Evolutionary conservation across 2,113 vertebrate genomes (phyloP), one percentile per base, ranked within the genome.

Genomic region (Notarius lentiginosus): DNA sequence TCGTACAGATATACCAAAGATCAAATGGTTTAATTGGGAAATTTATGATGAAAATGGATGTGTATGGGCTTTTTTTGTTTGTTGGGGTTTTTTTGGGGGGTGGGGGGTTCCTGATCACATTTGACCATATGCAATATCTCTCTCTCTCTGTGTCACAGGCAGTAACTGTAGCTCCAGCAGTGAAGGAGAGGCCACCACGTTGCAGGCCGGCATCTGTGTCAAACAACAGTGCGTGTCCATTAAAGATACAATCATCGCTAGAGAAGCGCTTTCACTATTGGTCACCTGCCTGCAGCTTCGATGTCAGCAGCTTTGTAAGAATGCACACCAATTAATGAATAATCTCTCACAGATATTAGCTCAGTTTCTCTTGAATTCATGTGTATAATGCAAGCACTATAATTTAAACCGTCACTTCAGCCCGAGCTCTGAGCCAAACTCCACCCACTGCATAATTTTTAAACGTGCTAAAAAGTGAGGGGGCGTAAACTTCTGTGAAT

Each of bases 151-250:
- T 82, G 10, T 87, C 90, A 73, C 93, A 99, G 98, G 98, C 89
- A 99, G 98, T 90, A 99, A 97, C 85, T 99, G 98, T 95, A 99
- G 98, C 90, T 98, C 98, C 20, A 96, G 98, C 91, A 99, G 98
- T 0, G 98, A 99, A 91, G 98, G 98, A 0, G 98, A 99, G 73
- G 92, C 96, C 0, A 97, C 95, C 2, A 96, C 96, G 0, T 91
- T 99, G 89, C 98, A 99, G 0, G 98, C 98, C 1, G 97, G 98
- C 63, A 99, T 99, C 93, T 99, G 98, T 76, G 97, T 99, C 79
- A 95, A 97, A 56, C 98, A 99, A 88, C 97, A 96, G 90, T 96
- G 95, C 0, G 97, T 99, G 75, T 99, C 97, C 70, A 97, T 96
- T 94, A 99, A 99, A 94, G 98, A 99, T 86, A 95, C 98, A 6